Conservation (phyloP, 2,797 vertebrate genomes). For the Eremophila alpestris region DNA sequence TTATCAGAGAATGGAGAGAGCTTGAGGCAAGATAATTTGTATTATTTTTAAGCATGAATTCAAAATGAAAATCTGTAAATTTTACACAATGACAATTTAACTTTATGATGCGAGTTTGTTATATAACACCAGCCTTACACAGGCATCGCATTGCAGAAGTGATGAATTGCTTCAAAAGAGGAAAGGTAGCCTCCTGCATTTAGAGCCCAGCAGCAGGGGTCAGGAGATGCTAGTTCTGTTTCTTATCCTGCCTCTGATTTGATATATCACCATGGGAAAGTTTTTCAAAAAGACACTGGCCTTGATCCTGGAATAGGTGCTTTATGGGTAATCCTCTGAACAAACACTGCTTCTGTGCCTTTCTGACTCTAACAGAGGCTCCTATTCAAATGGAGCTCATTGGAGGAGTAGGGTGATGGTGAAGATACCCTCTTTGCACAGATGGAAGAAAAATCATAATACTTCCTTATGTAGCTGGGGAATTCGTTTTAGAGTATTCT, state of each 20-base stretch:
- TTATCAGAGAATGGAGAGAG: conserved; percentile 43
- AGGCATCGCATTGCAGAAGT: background rate
- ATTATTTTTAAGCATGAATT: conserved; percentile 23
- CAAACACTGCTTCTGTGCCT: conserved; percentile 64
- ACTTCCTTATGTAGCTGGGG: conserved; percentile 42
- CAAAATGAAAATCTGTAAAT: background rate
- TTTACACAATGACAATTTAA: conserved; percentile 14
- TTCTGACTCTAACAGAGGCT: conserved; percentile 62
- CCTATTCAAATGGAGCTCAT: conserved; percentile 54
- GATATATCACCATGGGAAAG: conserved; percentile 67
- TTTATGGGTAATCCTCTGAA: conserved; percentile 65
- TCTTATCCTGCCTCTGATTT: conserved; percentile 61
- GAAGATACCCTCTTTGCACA: conserved; percentile 56
- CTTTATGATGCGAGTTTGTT: background rate
- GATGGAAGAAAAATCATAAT: conserved; percentile 50
- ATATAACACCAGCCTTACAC: conserved; percentile 5
- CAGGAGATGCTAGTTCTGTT: conserved; percentile 70
- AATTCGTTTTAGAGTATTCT: conserved; percentile 29
- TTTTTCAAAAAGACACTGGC: conserved; percentile 65
- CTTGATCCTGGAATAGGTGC: conserved; percentile 67
- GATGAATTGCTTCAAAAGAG: conserved; percentile 36
- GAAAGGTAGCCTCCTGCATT: conserved; percentile 50
- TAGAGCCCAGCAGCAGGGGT: conserved; percentile 65
- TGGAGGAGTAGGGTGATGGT: conserved; percentile 48
- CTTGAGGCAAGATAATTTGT: conserved; percentile 2